phyloP scores from a whole-genome alignment of 1,140 invertebrate genomes.

The Nasonia vitripennis region DNA sequence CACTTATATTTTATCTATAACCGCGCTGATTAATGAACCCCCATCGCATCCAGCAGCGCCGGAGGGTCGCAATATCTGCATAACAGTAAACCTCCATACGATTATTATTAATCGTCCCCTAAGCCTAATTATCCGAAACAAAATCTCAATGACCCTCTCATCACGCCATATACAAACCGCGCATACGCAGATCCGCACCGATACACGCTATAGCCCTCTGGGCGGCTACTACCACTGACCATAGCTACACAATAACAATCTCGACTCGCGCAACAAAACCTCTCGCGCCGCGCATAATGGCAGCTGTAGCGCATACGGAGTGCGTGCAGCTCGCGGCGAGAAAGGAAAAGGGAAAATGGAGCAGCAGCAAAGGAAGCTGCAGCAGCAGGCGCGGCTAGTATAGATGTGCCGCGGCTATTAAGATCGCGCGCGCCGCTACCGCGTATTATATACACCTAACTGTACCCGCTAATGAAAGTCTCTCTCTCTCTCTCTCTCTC shows the following conservation, averaged over 20 bases:
- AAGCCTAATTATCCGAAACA: background rate
- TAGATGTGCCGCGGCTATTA: constrained; percentile 59
- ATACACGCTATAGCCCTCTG: background rate
- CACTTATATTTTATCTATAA: too few species aligned
- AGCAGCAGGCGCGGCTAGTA: constrained; percentile 59
- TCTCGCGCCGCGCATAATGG: background rate
- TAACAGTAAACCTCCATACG: background rate
- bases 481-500: constrained; percentile 13
- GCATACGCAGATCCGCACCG: background rate
- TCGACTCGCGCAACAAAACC: background rate
- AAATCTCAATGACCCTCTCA: background rate
- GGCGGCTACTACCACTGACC: too few species aligned
- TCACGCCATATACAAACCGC: background rate
- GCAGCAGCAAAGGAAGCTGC: constrained; percentile 58
- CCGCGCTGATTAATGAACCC: too few species aligned
- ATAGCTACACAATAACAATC: constrained; percentile 4
- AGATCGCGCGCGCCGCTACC: constrained; percentile 40
- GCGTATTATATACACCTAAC: constrained; percentile 31
- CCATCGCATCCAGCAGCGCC: background rate
- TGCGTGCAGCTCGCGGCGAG: constrained; percentile 45
- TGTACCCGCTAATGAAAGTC: constrained; percentile 49
- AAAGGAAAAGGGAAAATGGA: constrained; percentile 51
- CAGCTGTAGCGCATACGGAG: background rate
- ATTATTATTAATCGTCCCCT: background rate
- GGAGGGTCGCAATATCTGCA: background rate